Conservation (phyloP, 2,888 invertebrate species). For the Phortica magna region DNA sequence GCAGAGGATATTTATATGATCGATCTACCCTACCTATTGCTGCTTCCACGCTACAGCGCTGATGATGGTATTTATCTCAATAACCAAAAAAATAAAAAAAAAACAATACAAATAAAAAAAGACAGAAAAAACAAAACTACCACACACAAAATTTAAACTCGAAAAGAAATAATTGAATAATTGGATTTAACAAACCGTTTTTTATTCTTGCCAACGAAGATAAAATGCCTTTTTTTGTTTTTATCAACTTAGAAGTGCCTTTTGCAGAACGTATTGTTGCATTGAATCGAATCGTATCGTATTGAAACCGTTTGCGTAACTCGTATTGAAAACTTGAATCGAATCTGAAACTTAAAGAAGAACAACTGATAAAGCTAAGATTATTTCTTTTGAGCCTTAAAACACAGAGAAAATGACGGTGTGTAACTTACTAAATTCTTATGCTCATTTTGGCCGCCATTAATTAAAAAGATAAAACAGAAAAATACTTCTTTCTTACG, state of each 20-base stretch:
- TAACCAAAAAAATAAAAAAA: conserved; percentile 60
- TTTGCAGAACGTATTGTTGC: conserved; percentile 57
- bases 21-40: conserved; percentile 13
- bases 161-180: conserved; percentile 49
- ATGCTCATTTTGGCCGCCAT: conserved; percentile 8
- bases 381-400: conserved; percentile 3
- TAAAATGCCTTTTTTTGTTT: conserved; percentile 41
- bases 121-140: conserved; percentile 49
- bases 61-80: conserved; percentile 77
- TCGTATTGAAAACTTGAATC: conserved; percentile 21
- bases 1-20: conserved; percentile 33
- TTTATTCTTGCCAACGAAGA: conserved; percentile 47
- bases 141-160: conserved; percentile 73
- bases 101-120: conserved; percentile 57
- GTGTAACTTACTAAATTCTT: conserved; percentile 33
- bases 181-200: conserved; percentile 61
- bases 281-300: conserved; percentile 50
- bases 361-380: conserved; percentile 11
- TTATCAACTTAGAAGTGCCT: conserved; percentile 60
- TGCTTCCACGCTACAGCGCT: conserved; percentile 49
- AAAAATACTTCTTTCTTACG: conserved; percentile 5
- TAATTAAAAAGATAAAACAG: conserved; percentile 9
- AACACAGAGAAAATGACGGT: conserved; percentile 12
- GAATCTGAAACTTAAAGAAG: conserved; percentile 23
- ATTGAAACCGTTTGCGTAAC: conserved; percentile 38